Evolutionary conservation across 2,113 vertebrate genomes (phyloP).

Genomic region (Neolamprologus brichardi): DNA sequence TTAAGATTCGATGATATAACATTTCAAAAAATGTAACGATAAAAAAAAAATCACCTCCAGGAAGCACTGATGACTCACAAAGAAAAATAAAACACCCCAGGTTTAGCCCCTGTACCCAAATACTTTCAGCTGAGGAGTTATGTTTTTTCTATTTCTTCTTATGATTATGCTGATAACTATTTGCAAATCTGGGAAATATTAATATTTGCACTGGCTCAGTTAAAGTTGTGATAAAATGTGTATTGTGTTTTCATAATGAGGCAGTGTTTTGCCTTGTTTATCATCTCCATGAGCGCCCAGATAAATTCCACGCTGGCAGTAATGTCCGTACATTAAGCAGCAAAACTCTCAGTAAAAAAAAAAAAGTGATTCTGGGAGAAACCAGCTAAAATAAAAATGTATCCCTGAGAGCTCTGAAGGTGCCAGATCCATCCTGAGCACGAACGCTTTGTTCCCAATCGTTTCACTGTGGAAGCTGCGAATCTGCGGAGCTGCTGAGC

Average conservation of each 20-base stretch:
- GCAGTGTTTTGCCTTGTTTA: neutral
- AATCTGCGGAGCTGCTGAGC: neutral
- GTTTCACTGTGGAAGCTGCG: neutral
- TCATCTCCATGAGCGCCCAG: neutral
- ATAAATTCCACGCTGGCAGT: neutral
- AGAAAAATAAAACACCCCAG: neutral
- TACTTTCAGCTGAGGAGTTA: neutral
- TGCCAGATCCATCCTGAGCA: neutral
- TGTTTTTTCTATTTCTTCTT: neutral
- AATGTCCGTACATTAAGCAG: neutral
- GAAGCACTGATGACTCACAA: neutral
- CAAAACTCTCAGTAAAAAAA: neutral
- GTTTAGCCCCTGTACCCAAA: neutral
- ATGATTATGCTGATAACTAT: neutral
- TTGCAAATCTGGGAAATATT: neutral
- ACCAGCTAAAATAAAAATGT: neutral
- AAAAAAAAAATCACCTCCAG: neutral
- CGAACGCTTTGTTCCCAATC: neutral
- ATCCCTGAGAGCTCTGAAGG: neutral
- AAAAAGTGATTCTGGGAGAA: neutral
- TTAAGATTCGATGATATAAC: neutral
- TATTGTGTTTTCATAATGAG: neutral
- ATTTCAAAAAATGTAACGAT: neutral
- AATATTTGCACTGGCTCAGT: neutral
- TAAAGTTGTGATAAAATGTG: neutral